Evolutionary conservation across 2,113 vertebrate genomes (phyloP), one percentile per base, ranked within the genome.

Genomic region (human (Homo sapiens)): DNA sequence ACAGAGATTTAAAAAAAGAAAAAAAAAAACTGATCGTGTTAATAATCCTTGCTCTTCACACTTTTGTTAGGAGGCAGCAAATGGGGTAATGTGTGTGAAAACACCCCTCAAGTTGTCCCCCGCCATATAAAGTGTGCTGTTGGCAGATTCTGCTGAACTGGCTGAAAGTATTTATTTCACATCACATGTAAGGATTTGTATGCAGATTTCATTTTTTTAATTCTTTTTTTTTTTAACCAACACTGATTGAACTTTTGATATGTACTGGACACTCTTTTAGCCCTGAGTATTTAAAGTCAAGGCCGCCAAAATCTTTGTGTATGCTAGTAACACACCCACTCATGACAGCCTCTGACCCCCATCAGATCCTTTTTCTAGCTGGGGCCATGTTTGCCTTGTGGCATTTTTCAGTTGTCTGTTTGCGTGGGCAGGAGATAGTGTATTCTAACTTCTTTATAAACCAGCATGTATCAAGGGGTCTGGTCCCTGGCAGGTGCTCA

Each of bases 371-470:
- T 52, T 27, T 23, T 66, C 38, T 66, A 12, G 48, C 57, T 80
- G 18, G 72, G 76, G 16, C 70, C 66, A 0, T 52, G 6, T 85
- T 57, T 27, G 55, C 82, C 9, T 12, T 55, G 90, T 82, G 84
- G 64, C 93, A 25, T 84, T 94, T 95, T 94, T 75, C n/a, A 92
- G 70, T 89, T 81, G 79, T 85, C 40, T n/a, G 17, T 75, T 38
- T 8, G 4, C 0, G 2, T 64, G 81, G 59, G 82, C 72, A 45
- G 35, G 87, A 72, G 57, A 83, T 40, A 18, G 83, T 50, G 11
- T 81, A 75, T 86, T 83, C 64, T 64, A 52, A 32, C 66, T 61
- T 73, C 72, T 45, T 45, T 40, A 13, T 20, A 38, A 43, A 59
- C 66, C 14, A 32, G 89, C 59, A 38, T 59, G 18, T 64, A 66